These are phyloP conservation scores for Sceloporus undulatus DNA, from an alignment of 2,113 vertebrate genomes.

Conservation along the genomic window DNA sequence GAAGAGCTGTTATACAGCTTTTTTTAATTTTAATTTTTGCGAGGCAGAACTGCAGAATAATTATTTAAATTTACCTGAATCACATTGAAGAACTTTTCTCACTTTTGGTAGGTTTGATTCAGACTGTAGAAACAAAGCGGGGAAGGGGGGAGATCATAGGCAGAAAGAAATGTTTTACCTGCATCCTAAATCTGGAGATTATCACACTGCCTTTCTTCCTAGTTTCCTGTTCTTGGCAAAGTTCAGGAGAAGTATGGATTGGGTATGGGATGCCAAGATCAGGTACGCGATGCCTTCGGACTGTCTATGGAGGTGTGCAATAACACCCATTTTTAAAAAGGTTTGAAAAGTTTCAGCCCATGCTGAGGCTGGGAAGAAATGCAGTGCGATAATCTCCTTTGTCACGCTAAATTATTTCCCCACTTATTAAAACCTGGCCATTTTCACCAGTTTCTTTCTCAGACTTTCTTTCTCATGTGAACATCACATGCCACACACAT, in stretches of 20 bases:
- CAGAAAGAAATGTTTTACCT: not conserved
- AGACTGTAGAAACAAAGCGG: fast-evolving
- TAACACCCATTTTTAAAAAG: no score
- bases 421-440: not conserved
- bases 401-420: fast-evolving
- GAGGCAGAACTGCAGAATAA: not conserved
- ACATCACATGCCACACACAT: not conserved
- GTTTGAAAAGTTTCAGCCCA: no score
- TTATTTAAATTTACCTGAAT: not conserved
- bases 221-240: no score
- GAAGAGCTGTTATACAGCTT: not conserved
- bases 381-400: not conserved
- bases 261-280: no score
- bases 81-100: not conserved
- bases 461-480: not conserved
- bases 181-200: not conserved
- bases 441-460: not conserved
- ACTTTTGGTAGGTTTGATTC: not conserved
- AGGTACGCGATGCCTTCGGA: no score
- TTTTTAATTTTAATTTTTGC: not conserved
- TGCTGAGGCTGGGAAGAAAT: no score
- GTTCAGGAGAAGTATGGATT: no score
- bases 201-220: no score
- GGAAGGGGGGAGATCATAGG: not conserved
- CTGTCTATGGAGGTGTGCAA: no score